Evolutionary conservation across 2,113 vertebrate genomes (phyloP), one percentile per base, ranked within the genome.

Genomic region (Picathartes gymnocephalus): DNA sequence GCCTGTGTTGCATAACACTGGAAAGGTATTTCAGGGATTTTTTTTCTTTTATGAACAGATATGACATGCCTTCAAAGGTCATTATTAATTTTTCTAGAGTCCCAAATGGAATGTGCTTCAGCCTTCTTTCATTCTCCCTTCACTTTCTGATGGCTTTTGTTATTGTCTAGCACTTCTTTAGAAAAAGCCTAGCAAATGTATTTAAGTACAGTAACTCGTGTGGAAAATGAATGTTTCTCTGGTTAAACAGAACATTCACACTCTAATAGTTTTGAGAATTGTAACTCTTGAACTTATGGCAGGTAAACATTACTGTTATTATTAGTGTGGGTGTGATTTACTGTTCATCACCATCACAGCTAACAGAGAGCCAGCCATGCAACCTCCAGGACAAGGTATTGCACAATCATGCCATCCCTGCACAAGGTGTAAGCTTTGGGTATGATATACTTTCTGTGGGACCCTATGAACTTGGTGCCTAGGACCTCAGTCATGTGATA

Each of bases 391-490:
- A 47, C 33, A 65, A 86, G 3, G 21, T 17, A 31, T 23, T 51
- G 39, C 30, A 57, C 30, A 56, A 11, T 15, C 16, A 20, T 10
- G 27, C 21, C 54, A 68, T 15, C 14, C 31, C 21, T 62, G 44
- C 15, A 53, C 15, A 65, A 53, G 1, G 10, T 3, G 0, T 22
- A n/a, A 8, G 14, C 4, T 6, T 14, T 51, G 8, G 3, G 16
- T 30, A 33, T 19, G 11, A 40, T 6, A 30, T 3, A 27, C 24
- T 39, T 27, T 9, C 37, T 57, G 15, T 58, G 23, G 21, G 10
- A 9, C 19, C 14, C 65, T 89, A 60, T 79, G 68, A 69, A 64
- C 10, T 40, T 47, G 48, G 27, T 20, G 23, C 35, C 21, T 27
- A 86, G 15, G 15, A 31, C 19, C 27, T 22, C 11, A 84, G 7